These are phyloP conservation scores for Lasioglossum oenotherae DNA, from an alignment of 2,888 invertebrate species.

Conservation along the genomic window DNA sequence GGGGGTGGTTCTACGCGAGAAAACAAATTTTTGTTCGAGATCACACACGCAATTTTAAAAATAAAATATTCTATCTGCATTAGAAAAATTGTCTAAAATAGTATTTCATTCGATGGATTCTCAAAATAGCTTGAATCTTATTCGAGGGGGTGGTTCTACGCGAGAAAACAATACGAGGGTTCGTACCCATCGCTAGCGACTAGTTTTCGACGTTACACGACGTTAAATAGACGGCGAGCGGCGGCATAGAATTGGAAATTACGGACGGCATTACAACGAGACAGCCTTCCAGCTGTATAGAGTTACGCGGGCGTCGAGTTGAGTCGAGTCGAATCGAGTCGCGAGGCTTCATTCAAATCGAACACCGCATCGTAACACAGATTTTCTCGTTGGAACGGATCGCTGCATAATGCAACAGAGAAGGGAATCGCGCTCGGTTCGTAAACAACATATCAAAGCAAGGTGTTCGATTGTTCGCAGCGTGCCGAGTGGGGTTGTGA, in stretches of 20 bases:
- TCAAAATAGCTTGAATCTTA: too few species aligned
- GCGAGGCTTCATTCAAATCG: slow-evolving; percentile 43
- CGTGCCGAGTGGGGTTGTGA: slow-evolving; percentile 43
- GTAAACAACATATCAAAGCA: slow-evolving; percentile 61
- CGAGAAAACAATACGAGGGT: too few species aligned
- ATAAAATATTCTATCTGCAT: too few species aligned
- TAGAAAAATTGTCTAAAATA: too few species aligned
- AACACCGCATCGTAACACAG: slow-evolving; percentile 23
- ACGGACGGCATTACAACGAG: neutral
- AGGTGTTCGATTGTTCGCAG: slow-evolving; percentile 39
- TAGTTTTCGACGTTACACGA: neutral
- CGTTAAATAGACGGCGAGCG: neutral
- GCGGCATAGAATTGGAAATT: slow-evolving; percentile 8
- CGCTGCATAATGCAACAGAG: slow-evolving; percentile 36
- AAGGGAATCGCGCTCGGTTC: slow-evolving; percentile 30
- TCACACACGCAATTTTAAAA: too few species aligned
- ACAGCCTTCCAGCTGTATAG: neutral
- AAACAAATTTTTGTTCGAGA: too few species aligned
- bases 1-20: too few species aligned
- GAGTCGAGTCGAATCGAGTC: neutral
- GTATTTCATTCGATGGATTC: too few species aligned
- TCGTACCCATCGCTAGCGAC: neutral
- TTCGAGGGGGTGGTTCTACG: too few species aligned
- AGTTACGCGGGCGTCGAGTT: neutral
- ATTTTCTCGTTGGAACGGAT: slow-evolving; percentile 25